Percentiles rank a stretch among this genome's conserved stretches.
Conservation (phyloP, 2,797 vertebrate species). For the Clarias laeviceps region DNA sequence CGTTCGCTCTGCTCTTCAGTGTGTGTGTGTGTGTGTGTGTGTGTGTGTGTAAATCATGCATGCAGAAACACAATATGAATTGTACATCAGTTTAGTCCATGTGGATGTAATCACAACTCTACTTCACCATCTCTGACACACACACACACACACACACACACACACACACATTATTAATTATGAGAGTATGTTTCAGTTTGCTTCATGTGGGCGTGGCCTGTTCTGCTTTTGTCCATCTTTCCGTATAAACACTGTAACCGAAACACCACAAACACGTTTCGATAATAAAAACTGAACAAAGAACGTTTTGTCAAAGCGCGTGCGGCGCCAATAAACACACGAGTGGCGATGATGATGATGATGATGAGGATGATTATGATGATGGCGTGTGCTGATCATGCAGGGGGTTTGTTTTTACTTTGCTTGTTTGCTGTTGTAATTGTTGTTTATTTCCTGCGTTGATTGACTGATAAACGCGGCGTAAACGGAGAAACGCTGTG, state of each 20-base stretch:
- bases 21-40: too few relatives aligned
- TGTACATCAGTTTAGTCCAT: neutral
- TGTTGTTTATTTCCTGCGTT: neutral
- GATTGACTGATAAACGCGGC: neutral
- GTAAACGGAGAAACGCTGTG: neutral
- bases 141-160: neutral
- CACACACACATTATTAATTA: neutral
- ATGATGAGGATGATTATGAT: too few relatives aligned
- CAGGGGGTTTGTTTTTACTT: neutral
- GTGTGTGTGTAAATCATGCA: neutral
- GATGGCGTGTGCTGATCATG: neutral
- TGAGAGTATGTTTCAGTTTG: neutral
- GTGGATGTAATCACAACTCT: slow-evolving; percentile 4
- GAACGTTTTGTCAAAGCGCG: neutral
- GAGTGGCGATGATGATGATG: too few relatives aligned
- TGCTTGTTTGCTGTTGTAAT: too few relatives aligned
- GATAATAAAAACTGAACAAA: neutral
- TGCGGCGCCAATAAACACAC: neutral
- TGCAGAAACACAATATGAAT: neutral
- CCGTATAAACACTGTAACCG: neutral
- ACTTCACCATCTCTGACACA: neutral
- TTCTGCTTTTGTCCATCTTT: neutral
- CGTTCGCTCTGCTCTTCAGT: neutral
- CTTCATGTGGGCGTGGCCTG: slow-evolving; percentile 1
- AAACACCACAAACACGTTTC: neutral